Evolutionary conservation across 2,113 vertebrate genomes (phyloP).

Genomic region (Pedionomus torquatus): DNA sequence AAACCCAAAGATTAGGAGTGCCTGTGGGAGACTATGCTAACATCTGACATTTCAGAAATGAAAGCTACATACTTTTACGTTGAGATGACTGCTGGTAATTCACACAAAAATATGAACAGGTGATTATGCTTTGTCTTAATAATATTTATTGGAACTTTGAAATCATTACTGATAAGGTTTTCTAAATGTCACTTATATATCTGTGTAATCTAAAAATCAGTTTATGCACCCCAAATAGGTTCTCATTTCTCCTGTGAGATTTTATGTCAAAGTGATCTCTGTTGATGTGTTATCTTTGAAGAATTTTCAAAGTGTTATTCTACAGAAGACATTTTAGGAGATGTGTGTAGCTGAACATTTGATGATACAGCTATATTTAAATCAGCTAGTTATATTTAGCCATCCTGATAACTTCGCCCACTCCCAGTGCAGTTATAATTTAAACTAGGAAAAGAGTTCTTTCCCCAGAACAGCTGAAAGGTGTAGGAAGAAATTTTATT

Average conservation of each 20-base stretch:
- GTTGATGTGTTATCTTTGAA: constrained; percentile 28
- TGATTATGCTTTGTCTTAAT: neutral
- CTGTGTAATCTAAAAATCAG: constrained; percentile 41
- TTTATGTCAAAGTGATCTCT: constrained; percentile 43
- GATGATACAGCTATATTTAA: constrained; percentile 29
- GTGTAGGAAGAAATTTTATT: neutral
- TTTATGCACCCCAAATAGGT: constrained; percentile 39
- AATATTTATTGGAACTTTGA: neutral
- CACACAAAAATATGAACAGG: neutral
- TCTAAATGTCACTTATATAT: constrained; percentile 27
- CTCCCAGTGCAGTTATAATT: neutral
- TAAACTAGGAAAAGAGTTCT: neutral
- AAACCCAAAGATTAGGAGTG: neutral
- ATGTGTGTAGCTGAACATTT: constrained; percentile 3
- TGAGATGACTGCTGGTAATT: neutral
- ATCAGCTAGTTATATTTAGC: constrained; percentile 27
- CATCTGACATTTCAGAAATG: neutral
- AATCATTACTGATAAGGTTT: neutral
- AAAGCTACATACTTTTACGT: neutral
- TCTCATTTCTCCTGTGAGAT: constrained; percentile 13
- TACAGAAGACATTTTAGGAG: neutral
- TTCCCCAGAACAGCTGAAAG: neutral
- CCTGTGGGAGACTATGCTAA: neutral
- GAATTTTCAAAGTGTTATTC: constrained; percentile 8
- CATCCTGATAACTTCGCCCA: neutral